Evolutionary conservation across 2,888 invertebrate species (phyloP), one percentile per base, ranked within the genome.

Genomic region (Drosophila dives): DNA sequence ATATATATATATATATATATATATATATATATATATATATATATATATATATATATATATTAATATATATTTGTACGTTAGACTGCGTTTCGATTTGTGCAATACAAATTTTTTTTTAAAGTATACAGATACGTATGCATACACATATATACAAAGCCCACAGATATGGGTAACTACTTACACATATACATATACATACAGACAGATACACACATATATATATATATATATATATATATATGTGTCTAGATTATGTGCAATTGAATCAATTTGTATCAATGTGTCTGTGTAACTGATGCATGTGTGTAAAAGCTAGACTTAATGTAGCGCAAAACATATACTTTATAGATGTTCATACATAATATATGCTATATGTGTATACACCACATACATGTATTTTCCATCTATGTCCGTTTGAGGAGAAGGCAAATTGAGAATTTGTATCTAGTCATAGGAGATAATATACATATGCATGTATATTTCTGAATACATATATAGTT

Each of bases 391-490:
- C 20, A 20, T 63, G 40, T 56, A 58, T 62, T 33, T 66, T 36
- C 15, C 20, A 32, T 26, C n/a, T 55, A 29, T 58, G 34, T 55
- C 26, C 61, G 66, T 53, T 36, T 34, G 23, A 58, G 53, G 11
- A 48, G 38, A 53, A 53, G 12, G 36, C 54, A 50, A 59, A 49
- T n/a, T 23, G 51, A 63, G 66, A 76, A 64, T 75, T 74, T 81
- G 74, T 66, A 83, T 87, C 84, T 84, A 84, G 84, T 84, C 84
- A 84, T 81, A 84, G 82, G 67, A 62, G 26, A 54, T 71, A 74
- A 33, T 49, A 65, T 53, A 60, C 40, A 38, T 60, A 63, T 36
- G 50, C 34, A 50, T 40, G 42, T 61, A 48, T 64, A 48, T n/a
- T 48, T 32, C 12, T 64, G 17, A 56, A 32, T 50, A 29, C 42